These are phyloP conservation scores for Sylvia atricapilla DNA, from an alignment of 2,113 vertebrate species.

Conservation along the genomic window DNA sequence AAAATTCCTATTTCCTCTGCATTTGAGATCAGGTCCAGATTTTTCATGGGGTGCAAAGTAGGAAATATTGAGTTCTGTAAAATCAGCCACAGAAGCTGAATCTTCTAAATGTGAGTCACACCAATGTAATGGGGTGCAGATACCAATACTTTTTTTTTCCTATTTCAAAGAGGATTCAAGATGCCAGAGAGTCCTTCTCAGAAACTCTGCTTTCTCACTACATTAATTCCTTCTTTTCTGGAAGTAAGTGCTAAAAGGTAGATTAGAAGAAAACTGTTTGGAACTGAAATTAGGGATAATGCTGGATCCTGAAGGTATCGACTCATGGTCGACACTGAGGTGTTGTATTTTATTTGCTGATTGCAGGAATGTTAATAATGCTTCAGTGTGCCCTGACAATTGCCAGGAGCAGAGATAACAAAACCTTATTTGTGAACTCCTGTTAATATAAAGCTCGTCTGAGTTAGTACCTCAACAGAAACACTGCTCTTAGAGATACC, in stretches of 20 bases:
- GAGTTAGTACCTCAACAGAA: background rate
- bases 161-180: background rate
- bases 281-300: background rate
- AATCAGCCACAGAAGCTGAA: background rate
- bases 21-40: background rate
- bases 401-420: background rate
- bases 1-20: background rate
- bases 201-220: background rate
- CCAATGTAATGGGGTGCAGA: accelerated
- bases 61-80: background rate
- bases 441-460: background rate
- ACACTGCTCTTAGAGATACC: background rate
- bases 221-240: background rate
- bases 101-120: background rate
- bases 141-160: background rate
- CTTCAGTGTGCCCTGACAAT: background rate
- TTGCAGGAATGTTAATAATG: background rate
- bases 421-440: background rate
- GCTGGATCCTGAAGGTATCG: background rate
- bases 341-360: background rate
- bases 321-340: accelerated
- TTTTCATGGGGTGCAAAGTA: background rate
- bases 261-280: background rate
- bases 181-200: background rate
- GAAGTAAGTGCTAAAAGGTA: background rate